Evolutionary conservation across 92 coral and sea anemone genomes (phyloP), one percentile per base, ranked within the genome.

Genomic region (Porites rus): DNA sequence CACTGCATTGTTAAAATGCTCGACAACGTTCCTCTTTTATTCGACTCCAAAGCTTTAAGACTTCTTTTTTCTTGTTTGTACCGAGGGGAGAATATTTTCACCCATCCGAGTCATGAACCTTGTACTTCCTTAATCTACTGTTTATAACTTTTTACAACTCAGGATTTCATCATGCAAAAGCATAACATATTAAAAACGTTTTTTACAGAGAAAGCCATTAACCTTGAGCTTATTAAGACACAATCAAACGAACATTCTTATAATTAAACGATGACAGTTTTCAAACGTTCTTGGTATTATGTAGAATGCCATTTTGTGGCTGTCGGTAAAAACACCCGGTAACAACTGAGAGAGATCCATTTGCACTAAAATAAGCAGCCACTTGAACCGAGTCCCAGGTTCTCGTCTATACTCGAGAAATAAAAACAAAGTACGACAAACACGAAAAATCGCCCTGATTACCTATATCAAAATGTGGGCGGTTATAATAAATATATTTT

Each of bases 221-320:
- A 86, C 71, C 43, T 21, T 53, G 62, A 65, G 78, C 84, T 90
- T 64, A 86, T 61, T 84, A 90, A 19, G 67, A 90, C 75, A 75
- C 90, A 75, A 73, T 75, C 79, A 86, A 86, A 84, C 87, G 87
- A 69, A 83, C 88, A 86, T 66, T 80, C 79, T 61, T 61, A 63
- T 80, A 86, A 90, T 80, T 75, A 86, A 59, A 65, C 74, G 79
- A 86, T 86, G 85, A 81, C 82, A 75, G 75, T 86, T 67, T 78
- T 58, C 61, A 51, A 83, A 74, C 43, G 65, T 63, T 65, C 74
- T 65, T 58, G 73, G 46, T 65, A 73, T 73, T 83, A 63, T 20
- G 87, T 73, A 50, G 73, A 75, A 83, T 61, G 72, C 87, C 80
- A 83, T 20, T 83, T 83, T 65, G 72, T 74, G 62, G 78, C 78